Conservation (phyloP, 2,113 vertebrate genomes). For the Cryptotis parvus region DNA sequence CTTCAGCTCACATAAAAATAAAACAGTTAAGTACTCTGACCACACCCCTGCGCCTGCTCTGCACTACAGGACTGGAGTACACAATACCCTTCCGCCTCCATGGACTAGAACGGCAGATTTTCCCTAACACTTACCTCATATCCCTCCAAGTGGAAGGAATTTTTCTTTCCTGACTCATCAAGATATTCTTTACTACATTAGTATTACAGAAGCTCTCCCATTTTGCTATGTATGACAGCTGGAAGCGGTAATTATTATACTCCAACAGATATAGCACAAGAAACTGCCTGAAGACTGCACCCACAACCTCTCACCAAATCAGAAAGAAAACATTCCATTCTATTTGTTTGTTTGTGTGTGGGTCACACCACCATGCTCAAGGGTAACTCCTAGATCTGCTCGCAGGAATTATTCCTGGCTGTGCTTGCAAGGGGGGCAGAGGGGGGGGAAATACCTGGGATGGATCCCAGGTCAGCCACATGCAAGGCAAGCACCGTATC, state of each 20-base stretch:
- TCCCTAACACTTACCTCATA: not conserved
- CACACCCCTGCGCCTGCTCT: not conserved
- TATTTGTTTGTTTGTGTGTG: no score
- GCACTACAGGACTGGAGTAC: not conserved
- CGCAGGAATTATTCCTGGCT: no score
- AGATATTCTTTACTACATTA: not conserved
- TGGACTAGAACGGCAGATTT: not conserved
- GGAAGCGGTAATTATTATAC: not conserved
- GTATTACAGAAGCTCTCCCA: not conserved
- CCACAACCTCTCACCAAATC: not conserved
- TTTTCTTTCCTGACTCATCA: slow-evolving; percentile 36
- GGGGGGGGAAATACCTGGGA: no score
- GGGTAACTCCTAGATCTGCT: no score
- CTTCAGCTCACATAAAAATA: not conserved
- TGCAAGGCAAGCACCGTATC: no score
- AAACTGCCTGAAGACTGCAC: not conserved
- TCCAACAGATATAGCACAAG: slow-evolving; percentile 8
- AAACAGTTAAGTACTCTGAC: not conserved
- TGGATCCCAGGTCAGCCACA: no score
- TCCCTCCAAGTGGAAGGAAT: slow-evolving; percentile 8
- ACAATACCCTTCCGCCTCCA: not conserved
- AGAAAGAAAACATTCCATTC: not conserved
- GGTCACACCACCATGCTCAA: no score
- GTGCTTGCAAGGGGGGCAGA: no score
- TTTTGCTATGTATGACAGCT: not conserved